Conservation (phyloP, 1,140 invertebrate species). For the Diuraphis noxia region DNA sequence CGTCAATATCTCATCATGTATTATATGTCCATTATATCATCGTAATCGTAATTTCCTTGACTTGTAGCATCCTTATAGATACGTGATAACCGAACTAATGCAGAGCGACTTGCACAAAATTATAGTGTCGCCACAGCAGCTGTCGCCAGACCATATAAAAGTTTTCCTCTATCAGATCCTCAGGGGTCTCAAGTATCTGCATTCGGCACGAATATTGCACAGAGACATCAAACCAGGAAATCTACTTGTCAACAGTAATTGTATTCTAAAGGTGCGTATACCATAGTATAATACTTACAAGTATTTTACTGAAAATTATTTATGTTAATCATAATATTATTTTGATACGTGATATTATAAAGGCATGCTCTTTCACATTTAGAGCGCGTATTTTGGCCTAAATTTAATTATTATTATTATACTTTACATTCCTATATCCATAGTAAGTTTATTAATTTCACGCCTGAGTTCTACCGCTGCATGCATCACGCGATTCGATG, state of each 20-base stretch:
- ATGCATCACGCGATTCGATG: not conserved
- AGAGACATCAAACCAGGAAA: conserved; percentile 99
- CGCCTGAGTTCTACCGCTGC: not conserved
- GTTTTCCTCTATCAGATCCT: conserved; percentile 99
- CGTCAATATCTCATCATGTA: not conserved
- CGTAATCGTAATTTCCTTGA: conserved; percentile 66
- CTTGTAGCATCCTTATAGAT: conserved; percentile 68
- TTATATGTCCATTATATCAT: not conserved
- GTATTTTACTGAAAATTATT: not conserved
- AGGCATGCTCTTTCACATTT: not conserved
- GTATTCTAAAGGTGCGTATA: conserved; percentile 84
- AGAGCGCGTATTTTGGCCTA: not conserved
- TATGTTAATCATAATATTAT: not conserved
- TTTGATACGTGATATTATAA: not conserved
- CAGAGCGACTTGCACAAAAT: conserved; percentile 99
- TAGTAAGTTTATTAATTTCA: conserved; percentile 34
- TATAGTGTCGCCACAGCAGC: conserved; percentile 97
- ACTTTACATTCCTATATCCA: not conserved
- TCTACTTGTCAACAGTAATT: conserved; percentile 97
- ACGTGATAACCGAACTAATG: conserved; percentile 98
- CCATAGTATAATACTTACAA: not conserved
- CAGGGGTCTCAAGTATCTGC: conserved; percentile 96
- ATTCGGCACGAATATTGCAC: conserved; percentile 96
- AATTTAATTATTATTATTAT: not conserved
- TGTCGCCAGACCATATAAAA: conserved; percentile 99